Conservation (phyloP, 2,888 invertebrate genomes). For the Tortricodes alternella region DNA sequence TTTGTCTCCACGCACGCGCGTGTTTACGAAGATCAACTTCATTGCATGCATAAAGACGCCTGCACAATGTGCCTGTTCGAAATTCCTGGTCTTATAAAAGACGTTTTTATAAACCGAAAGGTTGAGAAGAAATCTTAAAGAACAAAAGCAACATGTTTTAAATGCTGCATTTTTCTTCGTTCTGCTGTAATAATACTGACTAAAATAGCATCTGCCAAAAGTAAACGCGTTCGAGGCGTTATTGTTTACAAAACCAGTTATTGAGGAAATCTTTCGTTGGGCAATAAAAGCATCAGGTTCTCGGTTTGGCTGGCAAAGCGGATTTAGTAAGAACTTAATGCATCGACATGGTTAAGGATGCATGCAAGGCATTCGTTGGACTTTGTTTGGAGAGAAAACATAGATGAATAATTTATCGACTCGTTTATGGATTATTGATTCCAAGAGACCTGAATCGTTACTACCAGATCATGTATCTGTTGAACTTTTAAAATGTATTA, state of each 20-base stretch:
- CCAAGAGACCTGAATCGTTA: conserved; percentile 21
- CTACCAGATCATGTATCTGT: neutral
- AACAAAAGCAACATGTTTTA: conserved; percentile 42
- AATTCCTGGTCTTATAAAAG: conserved; percentile 11
- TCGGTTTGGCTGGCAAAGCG: conserved; percentile 33
- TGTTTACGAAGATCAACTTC: conserved; percentile 53
- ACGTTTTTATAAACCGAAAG: conserved; percentile 16
- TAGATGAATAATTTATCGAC: conserved; percentile 30
- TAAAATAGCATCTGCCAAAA: conserved; percentile 54
- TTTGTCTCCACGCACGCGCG: conserved; percentile 64
- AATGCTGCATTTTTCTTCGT: conserved; percentile 39
- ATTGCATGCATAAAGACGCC: conserved; percentile 42
- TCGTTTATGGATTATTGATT: conserved; percentile 31
- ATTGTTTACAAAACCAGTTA: conserved; percentile 52
- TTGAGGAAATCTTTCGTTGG: conserved; percentile 47
- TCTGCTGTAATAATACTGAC: conserved; percentile 42
- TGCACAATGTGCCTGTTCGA: conserved; percentile 43
- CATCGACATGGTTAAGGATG: conserved; percentile 37
- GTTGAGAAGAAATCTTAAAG: conserved; percentile 33
- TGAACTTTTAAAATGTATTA: neutral
- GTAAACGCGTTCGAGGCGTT: conserved; percentile 39
- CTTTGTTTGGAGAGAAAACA: conserved; percentile 24
- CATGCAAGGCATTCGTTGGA: conserved; percentile 12
- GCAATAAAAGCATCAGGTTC: conserved; percentile 40
- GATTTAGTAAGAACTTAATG: conserved; percentile 43